Evolutionary conservation across 2,888 invertebrate species (phyloP), one percentile per base, ranked within the genome.

Genomic region (Caenorhabditis panamensis): DNA sequence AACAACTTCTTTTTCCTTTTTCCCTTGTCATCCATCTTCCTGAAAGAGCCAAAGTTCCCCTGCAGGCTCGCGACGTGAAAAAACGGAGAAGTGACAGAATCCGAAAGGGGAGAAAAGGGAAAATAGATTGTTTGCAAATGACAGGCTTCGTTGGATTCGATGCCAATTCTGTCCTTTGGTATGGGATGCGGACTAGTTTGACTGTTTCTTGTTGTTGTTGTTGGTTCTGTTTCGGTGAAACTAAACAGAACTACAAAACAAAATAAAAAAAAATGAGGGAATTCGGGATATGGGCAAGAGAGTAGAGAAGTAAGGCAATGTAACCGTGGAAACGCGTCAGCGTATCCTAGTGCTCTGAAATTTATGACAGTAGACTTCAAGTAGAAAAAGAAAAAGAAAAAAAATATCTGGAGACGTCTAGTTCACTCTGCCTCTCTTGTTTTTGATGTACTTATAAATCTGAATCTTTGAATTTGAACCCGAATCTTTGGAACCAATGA

Each of bases 101-200:
- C n/a, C 20, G 8, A 24, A 26, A 24, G 9, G 9, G 18, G 31
- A 13, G 13, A 26, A 36, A 59, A 51, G 59, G 47, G 56, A n/a
- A 49, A 31, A 44, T 31, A 63, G 53, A 44, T 63, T 11, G 49
- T 63, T 72, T 63, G 72, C 63, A 72, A 72, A 63, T 72, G 63
- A 63, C 72, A 72, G 72, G 58, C 63, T 63, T 63, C 58, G 31
- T 31, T 9, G 36, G 31, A 72, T 63, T 72, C 37, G 63, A 63
- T 72, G 72, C 72, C 72, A 72, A 63, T 72, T 63, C 56, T 56
- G 47, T 61, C 18, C 18, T 2, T 59, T 69, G 56, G 47, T 41
- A 31, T 16, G 31, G 31, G 31, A 6, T 9, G 31, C 18, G 49
- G 31, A 22, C 22, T 49, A 24, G 49, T 56, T 18, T 13, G 49